Base-by-base conservation (phyloP, 2,113 vertebrate genomes). In the Oxygymnocypris stewartii region DNA sequence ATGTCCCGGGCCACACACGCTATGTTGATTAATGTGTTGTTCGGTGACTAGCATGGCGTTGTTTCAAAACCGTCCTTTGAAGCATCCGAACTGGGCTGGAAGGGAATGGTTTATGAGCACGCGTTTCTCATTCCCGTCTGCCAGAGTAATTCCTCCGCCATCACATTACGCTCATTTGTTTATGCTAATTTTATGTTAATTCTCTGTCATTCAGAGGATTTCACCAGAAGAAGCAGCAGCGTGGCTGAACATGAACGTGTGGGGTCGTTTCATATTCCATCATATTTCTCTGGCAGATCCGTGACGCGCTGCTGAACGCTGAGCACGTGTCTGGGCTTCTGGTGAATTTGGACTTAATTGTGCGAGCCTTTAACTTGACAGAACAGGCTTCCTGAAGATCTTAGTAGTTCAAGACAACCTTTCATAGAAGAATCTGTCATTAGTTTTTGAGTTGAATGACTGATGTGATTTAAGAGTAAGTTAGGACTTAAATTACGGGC, bases 181-280 rank as follows among this genome's bases (percentile, higher is more conserved):
- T 42, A 85, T 65, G 84, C 84, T 65, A 85, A 77, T 67, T 77
- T 85, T 47, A 63, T 85, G 74, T 78, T 49, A 65, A 77, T 81
- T 23, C 37, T 65, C 79, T 81, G 79, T 47, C 78, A 61, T 79
- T 61, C 54, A 79, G 14, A 79, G 54, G 78, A 59, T 79, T 61
- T 35, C 20, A 5, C 18, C 18, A 11, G 31, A 63, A 63, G n/a
- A 25, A 61, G 42, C 57, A 51, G 16, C 76, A 57, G 13, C 0
- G 18, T 8, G 28, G 75, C 16, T 20, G 51, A 14, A n/a, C 31
- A n/a, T 59, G 18, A 7, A n/a, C 6, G 11, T 4, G 78, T 42
- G 14, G 35, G 42, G 44, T 81, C 9, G 8, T 63, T 81, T 28
- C 4, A 44, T 44, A 25, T 75, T 63, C 35, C 54, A 61, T 80